A percentile compares a stretch with the other conserved stretches of the same genome.
Evolutionary conservation across 2,797 vertebrate genomes (phyloP).

Genomic region (Xenentodon cancila): DNA sequence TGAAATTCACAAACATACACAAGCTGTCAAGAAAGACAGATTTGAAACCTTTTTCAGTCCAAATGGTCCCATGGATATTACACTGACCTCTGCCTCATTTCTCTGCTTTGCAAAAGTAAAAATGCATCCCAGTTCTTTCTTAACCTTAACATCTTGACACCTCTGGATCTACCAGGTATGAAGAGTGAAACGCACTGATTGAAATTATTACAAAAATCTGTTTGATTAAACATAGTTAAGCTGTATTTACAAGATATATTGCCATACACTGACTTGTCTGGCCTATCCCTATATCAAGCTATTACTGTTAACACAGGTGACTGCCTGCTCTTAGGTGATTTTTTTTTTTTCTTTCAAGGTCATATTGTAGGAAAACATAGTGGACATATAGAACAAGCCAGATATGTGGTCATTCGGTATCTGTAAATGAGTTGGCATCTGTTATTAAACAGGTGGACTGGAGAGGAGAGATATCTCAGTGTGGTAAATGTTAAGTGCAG

Average conservation of each 20-base stretch:
- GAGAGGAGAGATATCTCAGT: constrained; percentile 27
- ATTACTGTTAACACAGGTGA: constrained; percentile 28
- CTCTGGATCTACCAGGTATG: constrained; percentile 3
- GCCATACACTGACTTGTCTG: constrained; percentile 28
- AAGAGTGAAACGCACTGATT: neutral
- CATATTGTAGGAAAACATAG: constrained; percentile 40
- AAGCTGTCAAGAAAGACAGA: constrained; percentile 1
- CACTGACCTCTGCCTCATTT: constrained; percentile 4
- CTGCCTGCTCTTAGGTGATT: constrained; percentile 35
- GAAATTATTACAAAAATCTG: constrained; percentile 15
- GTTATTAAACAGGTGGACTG: constrained; percentile 11
- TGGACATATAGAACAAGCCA: constrained; percentile 27
- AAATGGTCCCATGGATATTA: neutral
- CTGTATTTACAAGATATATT: constrained; percentile 19
- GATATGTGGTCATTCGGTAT: constrained; percentile 15
- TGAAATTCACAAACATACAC: neutral
- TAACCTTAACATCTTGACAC: neutral
- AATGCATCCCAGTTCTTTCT: constrained; percentile 1
- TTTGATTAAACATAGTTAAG: constrained; percentile 20
- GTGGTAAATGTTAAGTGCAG: constrained; percentile 58
- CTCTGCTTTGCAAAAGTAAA: constrained; percentile 17
- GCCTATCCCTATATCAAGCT: constrained; percentile 14
- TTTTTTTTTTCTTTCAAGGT: constrained; percentile 36
- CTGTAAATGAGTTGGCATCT: constrained; percentile 34
- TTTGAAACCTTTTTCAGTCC: constrained; percentile 1